Evolutionary conservation across 2,113 vertebrate species (phyloP).

Genomic region (Podocnemis expansa): DNA sequence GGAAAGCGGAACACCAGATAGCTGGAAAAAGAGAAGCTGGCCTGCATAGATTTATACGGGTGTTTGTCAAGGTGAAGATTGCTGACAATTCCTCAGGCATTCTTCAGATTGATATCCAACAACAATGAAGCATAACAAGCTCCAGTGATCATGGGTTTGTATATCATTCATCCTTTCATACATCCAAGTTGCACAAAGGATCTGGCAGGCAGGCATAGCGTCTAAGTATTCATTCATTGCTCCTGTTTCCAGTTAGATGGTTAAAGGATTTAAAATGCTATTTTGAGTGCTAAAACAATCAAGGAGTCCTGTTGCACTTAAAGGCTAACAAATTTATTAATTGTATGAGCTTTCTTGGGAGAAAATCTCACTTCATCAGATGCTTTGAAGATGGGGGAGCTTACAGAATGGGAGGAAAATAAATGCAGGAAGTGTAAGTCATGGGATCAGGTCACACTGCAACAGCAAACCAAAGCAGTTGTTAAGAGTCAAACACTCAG

Average conservation of each 20-base stretch:
- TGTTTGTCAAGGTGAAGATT: not conserved
- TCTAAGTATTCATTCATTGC: not conserved
- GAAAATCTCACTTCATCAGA: no score
- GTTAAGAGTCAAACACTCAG: no score
- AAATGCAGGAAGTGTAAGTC: no score
- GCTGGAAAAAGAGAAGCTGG: accelerated
- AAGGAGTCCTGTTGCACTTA: no score
- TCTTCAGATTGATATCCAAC: constrained; percentile 26
- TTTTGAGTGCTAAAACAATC: not conserved
- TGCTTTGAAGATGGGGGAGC: no score
- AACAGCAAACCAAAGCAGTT: no score
- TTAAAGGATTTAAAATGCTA: not conserved
- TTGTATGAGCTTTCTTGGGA: no score
- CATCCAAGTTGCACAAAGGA: not conserved
- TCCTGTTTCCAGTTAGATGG: constrained; percentile 23
- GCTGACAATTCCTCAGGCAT: constrained; percentile 16
- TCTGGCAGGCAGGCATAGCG: constrained; percentile 11
- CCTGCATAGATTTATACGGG: not conserved
- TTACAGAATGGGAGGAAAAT: no score
- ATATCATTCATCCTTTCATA: constrained; percentile 43
- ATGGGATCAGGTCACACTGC: no score
- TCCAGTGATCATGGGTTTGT: constrained; percentile 18
- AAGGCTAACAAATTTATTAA: no score
- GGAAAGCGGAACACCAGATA: not conserved
- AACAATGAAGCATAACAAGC: not conserved